Conservation (phyloP, 1,140 invertebrate species). For the Neelides sp. region DNA sequence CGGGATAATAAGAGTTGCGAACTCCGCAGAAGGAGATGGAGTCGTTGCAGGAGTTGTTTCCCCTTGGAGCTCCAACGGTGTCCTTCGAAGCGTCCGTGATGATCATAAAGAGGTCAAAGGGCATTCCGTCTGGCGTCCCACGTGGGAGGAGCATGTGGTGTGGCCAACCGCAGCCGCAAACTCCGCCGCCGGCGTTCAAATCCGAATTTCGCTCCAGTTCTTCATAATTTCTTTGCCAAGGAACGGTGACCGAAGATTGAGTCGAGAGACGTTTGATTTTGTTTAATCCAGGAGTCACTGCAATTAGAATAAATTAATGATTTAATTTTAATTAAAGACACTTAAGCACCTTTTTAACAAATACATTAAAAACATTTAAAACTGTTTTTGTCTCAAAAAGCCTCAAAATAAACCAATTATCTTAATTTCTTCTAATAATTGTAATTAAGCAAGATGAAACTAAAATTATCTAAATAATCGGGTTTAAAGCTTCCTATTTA, state of each 20-base stretch:
- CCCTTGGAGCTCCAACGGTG: too few species aligned
- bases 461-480: too few species aligned
- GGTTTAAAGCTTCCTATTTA: too few species aligned
- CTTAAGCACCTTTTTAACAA: too few species aligned
- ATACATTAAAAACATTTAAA: too few species aligned
- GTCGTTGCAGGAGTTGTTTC: too few species aligned
- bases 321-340: too few species aligned
- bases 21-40: slow-evolving; percentile 35
- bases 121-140: slow-evolving; percentile 31
- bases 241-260: neutral
- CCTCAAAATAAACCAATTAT: too few species aligned
- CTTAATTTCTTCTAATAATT: too few species aligned
- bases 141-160: slow-evolving; percentile 33
- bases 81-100: slow-evolving; percentile 30
- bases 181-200: neutral
- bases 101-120: slow-evolving; percentile 33
- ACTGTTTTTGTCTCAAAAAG: too few species aligned
- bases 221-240: neutral
- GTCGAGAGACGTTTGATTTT: neutral
- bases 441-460: too few species aligned
- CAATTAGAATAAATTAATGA: neutral
- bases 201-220: neutral
- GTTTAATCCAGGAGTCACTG: slow-evolving; percentile 9
- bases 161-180: slow-evolving; percentile 35
- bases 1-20: slow-evolving; percentile 33